Evolutionary conservation across 2,888 invertebrate species (phyloP).

Genomic region (Lordiphosa fenestrarum): DNA sequence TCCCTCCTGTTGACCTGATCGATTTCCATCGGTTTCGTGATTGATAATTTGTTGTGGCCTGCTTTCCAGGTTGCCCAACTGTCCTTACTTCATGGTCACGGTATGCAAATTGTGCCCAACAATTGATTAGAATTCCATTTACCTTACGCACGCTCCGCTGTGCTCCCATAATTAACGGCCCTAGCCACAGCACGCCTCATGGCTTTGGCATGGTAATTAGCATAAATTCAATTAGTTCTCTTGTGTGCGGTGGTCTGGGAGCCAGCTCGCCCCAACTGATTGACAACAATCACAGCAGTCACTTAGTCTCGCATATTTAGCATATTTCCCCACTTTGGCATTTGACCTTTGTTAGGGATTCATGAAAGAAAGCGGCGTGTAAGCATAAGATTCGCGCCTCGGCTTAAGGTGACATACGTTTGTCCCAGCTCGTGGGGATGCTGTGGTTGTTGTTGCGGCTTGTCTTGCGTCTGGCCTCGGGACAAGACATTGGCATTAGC

Average conservation of each 20-base stretch:
- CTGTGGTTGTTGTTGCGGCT: constrained; percentile 22
- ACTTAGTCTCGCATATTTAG: constrained; percentile 42
- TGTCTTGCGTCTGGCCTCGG: constrained; percentile 31
- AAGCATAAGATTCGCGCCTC: constrained; percentile 36
- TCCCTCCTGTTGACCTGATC: constrained; percentile 41
- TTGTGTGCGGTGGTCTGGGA: constrained; percentile 24
- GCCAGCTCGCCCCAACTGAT: constrained; percentile 19
- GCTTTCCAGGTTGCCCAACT: constrained; percentile 24
- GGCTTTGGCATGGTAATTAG: constrained; percentile 49
- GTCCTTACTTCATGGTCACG: constrained; percentile 35
- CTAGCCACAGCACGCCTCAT: constrained; percentile 30
- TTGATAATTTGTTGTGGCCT: constrained; percentile 55
- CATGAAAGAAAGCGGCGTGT: constrained; percentile 23
- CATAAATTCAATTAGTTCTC: constrained; percentile 69
- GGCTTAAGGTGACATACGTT: constrained; percentile 26
- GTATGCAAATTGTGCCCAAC: constrained; percentile 55
- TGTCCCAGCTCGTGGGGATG: not conserved
- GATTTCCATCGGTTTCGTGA: constrained; percentile 66
- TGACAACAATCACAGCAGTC: constrained; percentile 34
- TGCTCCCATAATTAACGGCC: constrained; percentile 53
- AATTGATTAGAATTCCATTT: constrained; percentile 64
- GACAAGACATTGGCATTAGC: constrained; percentile 46
- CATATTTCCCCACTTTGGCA: constrained; percentile 54
- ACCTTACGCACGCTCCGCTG: constrained; percentile 36
- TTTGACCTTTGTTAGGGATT: constrained; percentile 56